These are phyloP conservation scores for Rambutsinella grinnellia DNA, from an alignment of 2,888 invertebrate genomes.

Conservation along the genomic window DNA sequence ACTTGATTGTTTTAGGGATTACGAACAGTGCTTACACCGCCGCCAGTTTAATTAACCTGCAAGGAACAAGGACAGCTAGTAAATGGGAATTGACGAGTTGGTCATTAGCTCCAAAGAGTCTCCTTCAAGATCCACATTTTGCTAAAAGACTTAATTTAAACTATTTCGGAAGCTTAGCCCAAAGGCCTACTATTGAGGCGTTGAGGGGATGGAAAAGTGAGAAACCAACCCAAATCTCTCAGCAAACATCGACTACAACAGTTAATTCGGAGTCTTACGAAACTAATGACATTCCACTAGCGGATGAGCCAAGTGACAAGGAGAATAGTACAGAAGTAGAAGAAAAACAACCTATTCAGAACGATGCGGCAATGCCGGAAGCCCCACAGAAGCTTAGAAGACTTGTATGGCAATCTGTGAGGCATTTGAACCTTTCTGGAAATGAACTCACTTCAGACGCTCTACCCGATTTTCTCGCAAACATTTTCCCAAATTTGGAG, in stretches of 20 bases:
- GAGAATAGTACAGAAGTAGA: not conserved
- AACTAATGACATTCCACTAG: slow-evolving; percentile 27
- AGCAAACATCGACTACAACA: not conserved
- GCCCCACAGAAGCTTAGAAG: slow-evolving; percentile 8
- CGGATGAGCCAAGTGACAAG: not conserved
- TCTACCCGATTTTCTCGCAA: slow-evolving; percentile 41
- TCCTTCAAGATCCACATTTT: slow-evolving; percentile 21
- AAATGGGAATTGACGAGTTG: slow-evolving; percentile 7
- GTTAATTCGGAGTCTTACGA: not conserved
- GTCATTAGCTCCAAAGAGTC: slow-evolving; percentile 11
- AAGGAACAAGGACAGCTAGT: not conserved
- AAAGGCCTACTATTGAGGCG: not conserved
- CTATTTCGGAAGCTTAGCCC: not conserved
- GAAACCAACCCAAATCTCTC: slow-evolving; percentile 1
- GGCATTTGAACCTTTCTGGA: slow-evolving; percentile 40
- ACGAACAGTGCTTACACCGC: slow-evolving; percentile 35
- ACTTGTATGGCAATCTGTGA: slow-evolving; percentile 43
- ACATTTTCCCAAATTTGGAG: slow-evolving; percentile 57
- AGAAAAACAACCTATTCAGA: slow-evolving; percentile 2
- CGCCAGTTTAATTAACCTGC: slow-evolving; percentile 31
- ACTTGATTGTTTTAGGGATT: slow-evolving; percentile 37
- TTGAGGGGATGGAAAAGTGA: not conserved
- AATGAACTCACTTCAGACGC: slow-evolving; percentile 40
- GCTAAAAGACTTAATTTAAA: slow-evolving; percentile 26
- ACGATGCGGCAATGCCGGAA: slow-evolving; percentile 5